A percentile compares a stretch with the other conserved stretches of the same genome.
These are phyloP conservation scores for Chelonus formosanus DNA, from an alignment of 2,888 invertebrate species.

Conservation along the genomic window DNA sequence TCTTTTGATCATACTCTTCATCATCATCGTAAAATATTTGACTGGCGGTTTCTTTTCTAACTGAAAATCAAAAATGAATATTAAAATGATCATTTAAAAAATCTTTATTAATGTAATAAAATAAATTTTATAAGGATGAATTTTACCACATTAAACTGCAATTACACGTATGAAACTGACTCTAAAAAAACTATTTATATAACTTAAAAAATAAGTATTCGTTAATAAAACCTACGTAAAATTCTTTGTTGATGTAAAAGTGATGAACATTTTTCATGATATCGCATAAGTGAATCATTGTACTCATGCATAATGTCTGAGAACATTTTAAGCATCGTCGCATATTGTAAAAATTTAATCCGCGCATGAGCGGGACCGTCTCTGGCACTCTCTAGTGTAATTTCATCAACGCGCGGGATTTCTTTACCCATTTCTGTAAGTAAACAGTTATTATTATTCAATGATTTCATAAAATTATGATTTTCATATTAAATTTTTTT, in stretches of 20 bases:
- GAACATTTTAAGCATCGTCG: conserved; percentile 66
- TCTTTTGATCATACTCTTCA: conserved; percentile 60
- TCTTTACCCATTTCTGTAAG: conserved; percentile 55
- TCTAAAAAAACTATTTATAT: neutral
- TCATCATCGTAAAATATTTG: conserved; percentile 43
- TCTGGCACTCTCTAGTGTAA: conserved; percentile 43
- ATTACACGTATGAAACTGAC: neutral
- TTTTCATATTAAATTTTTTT: neutral
- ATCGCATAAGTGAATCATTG: conserved; percentile 67
- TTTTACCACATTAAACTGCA: too few relatives aligned
- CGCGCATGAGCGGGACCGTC: conserved; percentile 59
- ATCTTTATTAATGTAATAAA: conserved; percentile 10
- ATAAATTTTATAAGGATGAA: neutral
- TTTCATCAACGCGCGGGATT: conserved; percentile 48
- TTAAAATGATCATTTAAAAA: conserved; percentile 24
- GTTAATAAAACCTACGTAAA: conserved; percentile 65
- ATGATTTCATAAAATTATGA: neutral
- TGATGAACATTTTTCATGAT: conserved; percentile 67
- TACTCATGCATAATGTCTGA: conserved; percentile 68
- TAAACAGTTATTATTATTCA: neutral
- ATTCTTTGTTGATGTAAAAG: conserved; percentile 70
- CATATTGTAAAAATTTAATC: conserved; percentile 67
- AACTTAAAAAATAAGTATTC: conserved; percentile 1
- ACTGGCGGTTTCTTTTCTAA: conserved; percentile 53
- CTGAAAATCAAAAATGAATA: conserved; percentile 43